A percentile compares a stretch with the other conserved stretches of the same genome.
These are phyloP conservation scores for Drosophila multiciliata DNA, from an alignment of 2,888 invertebrate species.

Conservation along the genomic window DNA sequence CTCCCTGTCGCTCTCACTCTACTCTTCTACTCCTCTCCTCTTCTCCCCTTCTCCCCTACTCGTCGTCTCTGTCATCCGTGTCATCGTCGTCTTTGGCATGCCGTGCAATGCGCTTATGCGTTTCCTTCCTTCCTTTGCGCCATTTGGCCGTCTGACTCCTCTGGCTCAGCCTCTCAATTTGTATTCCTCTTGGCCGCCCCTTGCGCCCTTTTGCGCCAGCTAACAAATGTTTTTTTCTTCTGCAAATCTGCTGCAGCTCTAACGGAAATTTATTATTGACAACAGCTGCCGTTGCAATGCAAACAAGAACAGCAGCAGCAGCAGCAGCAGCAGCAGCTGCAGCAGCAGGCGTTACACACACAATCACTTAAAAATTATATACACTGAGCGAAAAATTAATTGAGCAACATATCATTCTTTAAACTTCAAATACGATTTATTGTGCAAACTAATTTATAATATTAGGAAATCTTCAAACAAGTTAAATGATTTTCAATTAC, in stretches of 20 bases:
- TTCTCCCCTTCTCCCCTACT: background rate
- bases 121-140: conserved; percentile 65
- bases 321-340: background rate
- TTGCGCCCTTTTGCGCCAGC: conserved; percentile 1
- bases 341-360: conserved; percentile 26
- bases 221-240: conserved; percentile 24
- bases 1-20: conserved; percentile 7
- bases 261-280: conserved; percentile 82
- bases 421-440: background rate
- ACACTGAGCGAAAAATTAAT: background rate
- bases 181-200: background rate
- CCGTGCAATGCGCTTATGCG: conserved; percentile 76
- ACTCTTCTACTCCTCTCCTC: background rate
- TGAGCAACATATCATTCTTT: background rate
- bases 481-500: background rate
- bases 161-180: conserved; percentile 12
- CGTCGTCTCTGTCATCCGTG: conserved; percentile 19
- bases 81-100: conserved; percentile 56
- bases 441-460: background rate
- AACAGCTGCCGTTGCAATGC: conserved; percentile 80
- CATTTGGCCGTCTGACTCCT: conserved; percentile 20
- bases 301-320: conserved; percentile 59
- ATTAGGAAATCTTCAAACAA: background rate
- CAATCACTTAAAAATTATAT: conserved; percentile 6
- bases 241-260: conserved; percentile 79